Evolutionary conservation across 2,888 invertebrate genomes (phyloP), one percentile per base, ranked within the genome.

Genomic region (Parnassius glacialis): DNA sequence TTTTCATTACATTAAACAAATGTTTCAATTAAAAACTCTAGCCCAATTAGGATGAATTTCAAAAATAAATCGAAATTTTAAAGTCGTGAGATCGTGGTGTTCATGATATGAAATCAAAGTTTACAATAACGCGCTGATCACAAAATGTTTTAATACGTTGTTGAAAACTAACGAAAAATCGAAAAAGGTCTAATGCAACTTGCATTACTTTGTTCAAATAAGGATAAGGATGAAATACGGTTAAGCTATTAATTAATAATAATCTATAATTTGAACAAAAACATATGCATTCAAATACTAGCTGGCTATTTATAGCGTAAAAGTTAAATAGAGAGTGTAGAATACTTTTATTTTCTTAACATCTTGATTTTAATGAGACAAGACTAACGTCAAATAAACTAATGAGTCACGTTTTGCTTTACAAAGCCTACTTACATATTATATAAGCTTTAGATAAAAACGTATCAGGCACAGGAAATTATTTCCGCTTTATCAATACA

Each of bases 231-330:
- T 56, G 63, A 65, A 66, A 73, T 67, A 65, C 62, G 58, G 62
- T 66, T 64, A 11, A n/a, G 61, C 63, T 55, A 51, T 59, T 16
- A 43, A 48, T 54, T 50, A 67, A 67, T 68, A 69, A 63, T 50
- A 42, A 48, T 54, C 42, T 68, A 67, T 68, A 69, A 63, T 50
- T 48, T 0, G 25, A 66, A 65, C 66, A 52, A 62, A 44, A 60
- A 64, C 63, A n/a, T n/a, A n/a, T n/a, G 65, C 64, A 65, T 66
- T 62, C 51, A 52, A 48, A 13, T 48, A 48, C 13, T 16, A 12
- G 5, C n/a, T 12, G 10, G 3, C 43, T 47, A 13, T 3, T 13
- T 13, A 9, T 48, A 5, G n/a, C 7, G 13, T 48, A 48, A 48
- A 34, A 34, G 34, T 34, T 34, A 25, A n/a, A 25, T 20, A 10